Evolutionary conservation across 2,888 invertebrate genomes (phyloP).

Genomic region (Pachliopta kotzebuea): DNA sequence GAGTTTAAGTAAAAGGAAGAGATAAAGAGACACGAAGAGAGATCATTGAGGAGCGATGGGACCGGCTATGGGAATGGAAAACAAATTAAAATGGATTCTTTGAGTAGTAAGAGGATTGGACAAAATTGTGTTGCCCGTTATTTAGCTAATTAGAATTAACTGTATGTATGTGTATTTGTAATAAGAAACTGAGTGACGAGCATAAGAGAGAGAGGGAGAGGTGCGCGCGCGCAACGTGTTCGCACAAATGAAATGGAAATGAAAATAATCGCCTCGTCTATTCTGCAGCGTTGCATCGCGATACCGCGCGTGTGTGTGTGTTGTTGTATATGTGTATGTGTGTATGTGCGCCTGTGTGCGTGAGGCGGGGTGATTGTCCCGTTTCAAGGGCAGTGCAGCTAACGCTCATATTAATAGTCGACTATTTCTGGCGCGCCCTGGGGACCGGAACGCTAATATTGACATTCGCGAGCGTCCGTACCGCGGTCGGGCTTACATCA

Average conservation of each 20-base stretch:
- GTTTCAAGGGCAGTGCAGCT: slow-evolving; percentile 79
- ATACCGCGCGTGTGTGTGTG: slow-evolving; percentile 40
- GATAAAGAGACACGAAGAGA: too few relatives aligned
- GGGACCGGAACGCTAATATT: slow-evolving; percentile 76
- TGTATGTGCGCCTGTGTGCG: slow-evolving; percentile 45
- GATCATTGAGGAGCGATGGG: too few relatives aligned
- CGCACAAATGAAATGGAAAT: slow-evolving; percentile 71
- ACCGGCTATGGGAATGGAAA: too few relatives aligned
- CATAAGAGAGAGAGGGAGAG: not conserved
- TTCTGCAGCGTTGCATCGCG: slow-evolving; percentile 68
- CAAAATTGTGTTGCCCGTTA: too few relatives aligned
- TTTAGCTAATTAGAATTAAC: too few relatives aligned
- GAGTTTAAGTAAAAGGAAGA: too few relatives aligned
- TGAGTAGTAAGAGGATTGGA: too few relatives aligned
- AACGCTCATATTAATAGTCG: slow-evolving; percentile 77
- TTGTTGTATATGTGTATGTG: slow-evolving; percentile 36
- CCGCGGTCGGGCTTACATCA: slow-evolving; percentile 52
- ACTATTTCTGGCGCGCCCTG: slow-evolving; percentile 75
- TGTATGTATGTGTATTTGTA: too few relatives aligned
- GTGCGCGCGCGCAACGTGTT: slow-evolving; percentile 31
- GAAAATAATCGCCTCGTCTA: slow-evolving; percentile 64
- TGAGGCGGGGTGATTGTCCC: slow-evolving; percentile 76
- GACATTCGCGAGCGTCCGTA: slow-evolving; percentile 75
- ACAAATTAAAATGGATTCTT: too few relatives aligned
- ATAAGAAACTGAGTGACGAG: too few relatives aligned